Evolutionary conservation across 2,113 vertebrate species (phyloP).

Genomic region (Hemibagrus wyckioides): DNA sequence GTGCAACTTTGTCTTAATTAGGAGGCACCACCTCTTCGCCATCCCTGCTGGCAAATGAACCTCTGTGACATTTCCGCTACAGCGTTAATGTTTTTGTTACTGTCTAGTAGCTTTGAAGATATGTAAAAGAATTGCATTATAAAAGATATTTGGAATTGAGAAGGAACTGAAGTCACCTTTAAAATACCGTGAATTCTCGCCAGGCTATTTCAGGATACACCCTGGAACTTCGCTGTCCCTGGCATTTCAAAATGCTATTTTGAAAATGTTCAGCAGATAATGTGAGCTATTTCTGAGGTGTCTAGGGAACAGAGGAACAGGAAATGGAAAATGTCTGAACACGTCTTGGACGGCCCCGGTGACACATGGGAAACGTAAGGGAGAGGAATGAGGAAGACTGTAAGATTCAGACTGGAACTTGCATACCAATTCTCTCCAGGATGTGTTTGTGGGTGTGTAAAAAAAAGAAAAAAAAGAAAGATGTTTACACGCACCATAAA

Average conservation of each 20-base stretch:
- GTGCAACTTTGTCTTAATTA: not conserved
- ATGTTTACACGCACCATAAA: not conserved
- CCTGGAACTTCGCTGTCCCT: constrained; percentile 6
- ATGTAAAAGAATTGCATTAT: not conserved
- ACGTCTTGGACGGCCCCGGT: not conserved
- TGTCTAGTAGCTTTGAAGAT: not conserved
- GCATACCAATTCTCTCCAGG: not conserved
- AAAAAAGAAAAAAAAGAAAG: too few relatives aligned
- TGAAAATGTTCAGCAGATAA: constrained; percentile 27
- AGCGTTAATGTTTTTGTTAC: not conserved
- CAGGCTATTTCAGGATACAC: not conserved
- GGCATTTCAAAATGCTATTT: constrained; percentile 36
- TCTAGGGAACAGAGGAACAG: constrained; percentile 32
- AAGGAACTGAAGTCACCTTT: not conserved
- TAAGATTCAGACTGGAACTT: constrained; percentile 1
- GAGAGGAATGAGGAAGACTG: constrained; percentile 28
- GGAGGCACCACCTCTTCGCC: not conserved
- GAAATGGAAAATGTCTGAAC: constrained; percentile 34
- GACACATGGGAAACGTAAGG: constrained; percentile 19
- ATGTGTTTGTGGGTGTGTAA: not conserved
- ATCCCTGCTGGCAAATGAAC: not conserved
- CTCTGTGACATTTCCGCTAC: not conserved
- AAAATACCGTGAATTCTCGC: constrained; percentile 15
- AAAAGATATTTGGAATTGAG: not conserved
- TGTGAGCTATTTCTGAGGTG: constrained; percentile 14